Conservation (phyloP, 2,113 vertebrate genomes). For the Sula dactylatra region DNA sequence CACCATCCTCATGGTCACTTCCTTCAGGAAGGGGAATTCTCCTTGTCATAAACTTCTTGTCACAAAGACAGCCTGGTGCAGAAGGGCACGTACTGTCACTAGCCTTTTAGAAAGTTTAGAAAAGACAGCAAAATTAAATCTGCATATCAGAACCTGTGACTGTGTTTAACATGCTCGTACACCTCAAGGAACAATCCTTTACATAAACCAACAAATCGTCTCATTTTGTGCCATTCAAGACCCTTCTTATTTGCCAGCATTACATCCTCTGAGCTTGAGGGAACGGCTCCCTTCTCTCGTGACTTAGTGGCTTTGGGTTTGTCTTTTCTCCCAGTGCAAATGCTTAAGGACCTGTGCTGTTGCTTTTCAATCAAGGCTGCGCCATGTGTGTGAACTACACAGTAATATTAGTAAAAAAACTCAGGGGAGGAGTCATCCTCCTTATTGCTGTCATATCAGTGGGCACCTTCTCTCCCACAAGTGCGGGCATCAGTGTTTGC, state of each 20-base stretch:
- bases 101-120: neutral
- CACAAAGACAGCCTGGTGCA: neutral
- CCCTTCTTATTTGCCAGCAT: neutral
- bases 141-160: neutral
- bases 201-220: neutral
- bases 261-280: neutral
- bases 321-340: neutral
- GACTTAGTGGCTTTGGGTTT: neutral
- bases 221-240: neutral
- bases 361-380: neutral
- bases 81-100: neutral
- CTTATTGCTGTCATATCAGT: rapidly evolving
- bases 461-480: neutral
- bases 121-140: neutral
- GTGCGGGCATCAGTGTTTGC: neutral
- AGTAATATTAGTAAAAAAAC: neutral
- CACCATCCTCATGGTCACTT: neutral
- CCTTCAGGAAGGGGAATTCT: neutral
- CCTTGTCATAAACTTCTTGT: neutral
- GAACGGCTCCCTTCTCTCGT: neutral
- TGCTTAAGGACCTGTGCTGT: neutral
- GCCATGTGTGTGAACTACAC: rapidly evolving
- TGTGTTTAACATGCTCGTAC: neutral
- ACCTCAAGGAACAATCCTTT: neutral
- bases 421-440: neutral